These are phyloP conservation scores for Gymnogyps californianus DNA, from an alignment of 2,113 vertebrate genomes.

Conservation along the genomic window DNA sequence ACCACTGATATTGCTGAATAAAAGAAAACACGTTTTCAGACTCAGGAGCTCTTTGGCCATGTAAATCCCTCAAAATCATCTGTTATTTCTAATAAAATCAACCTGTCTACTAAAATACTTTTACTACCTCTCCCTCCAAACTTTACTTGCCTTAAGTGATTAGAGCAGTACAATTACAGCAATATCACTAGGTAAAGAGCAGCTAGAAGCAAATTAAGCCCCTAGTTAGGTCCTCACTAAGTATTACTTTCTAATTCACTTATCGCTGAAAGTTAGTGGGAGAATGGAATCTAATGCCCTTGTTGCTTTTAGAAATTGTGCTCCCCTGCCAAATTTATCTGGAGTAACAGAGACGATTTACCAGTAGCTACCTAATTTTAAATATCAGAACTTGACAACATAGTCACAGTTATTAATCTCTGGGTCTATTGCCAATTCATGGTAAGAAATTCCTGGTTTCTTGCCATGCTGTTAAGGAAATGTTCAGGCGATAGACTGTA, in stretches of 20 bases:
- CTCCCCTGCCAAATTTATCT: not conserved
- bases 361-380: not conserved
- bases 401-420: not conserved
- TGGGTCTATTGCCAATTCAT: not conserved
- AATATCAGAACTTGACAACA: not conserved
- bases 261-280: not conserved
- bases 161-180: not conserved
- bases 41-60: not conserved
- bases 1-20: not conserved
- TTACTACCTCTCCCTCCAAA: not conserved
- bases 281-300: not conserved
- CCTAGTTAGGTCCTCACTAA: not conserved
- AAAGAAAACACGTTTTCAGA: not conserved
- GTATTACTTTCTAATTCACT: not conserved
- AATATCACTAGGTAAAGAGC: not conserved
- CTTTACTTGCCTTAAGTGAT: not conserved
- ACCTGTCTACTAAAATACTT: not conserved
- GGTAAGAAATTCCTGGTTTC: not conserved
- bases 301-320: not conserved
- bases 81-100: not conserved
- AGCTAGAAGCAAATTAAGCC: not conserved
- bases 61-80: not conserved
- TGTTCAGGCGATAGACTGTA: too few species aligned
- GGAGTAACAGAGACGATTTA: not conserved
- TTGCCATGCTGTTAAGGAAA: accelerated